Evolutionary conservation across 2,888 invertebrate species (phyloP).

Genomic region (Lycocerus yunnanus): DNA sequence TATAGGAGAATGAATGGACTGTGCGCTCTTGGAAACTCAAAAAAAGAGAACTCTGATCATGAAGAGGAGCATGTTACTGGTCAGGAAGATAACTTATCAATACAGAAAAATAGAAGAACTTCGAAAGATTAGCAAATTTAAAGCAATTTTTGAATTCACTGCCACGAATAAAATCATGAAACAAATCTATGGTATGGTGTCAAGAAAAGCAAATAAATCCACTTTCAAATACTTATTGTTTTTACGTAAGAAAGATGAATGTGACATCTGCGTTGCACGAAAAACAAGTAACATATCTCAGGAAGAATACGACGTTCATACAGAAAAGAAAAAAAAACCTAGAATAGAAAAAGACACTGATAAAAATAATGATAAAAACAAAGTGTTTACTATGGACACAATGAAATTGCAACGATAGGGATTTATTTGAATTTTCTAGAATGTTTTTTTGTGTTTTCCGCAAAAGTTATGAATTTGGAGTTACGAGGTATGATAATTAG

Average conservation of each 20-base stretch:
- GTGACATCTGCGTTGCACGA: neutral
- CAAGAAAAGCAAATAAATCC: constrained; percentile 3
- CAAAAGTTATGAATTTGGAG: too few species aligned
- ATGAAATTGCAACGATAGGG: too few species aligned
- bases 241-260: neutral
- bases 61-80: neutral
- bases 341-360: neutral
- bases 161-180: neutral
- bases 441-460: too few species aligned
- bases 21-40: neutral
- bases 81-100: too few species aligned
- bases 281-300: neutral
- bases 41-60: neutral
- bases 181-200: neutral
- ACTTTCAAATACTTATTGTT: neutral
- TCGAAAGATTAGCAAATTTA: neutral
- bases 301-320: neutral
- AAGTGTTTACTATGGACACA: too few species aligned
- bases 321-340: neutral
- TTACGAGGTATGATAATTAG: too few species aligned
- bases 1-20: neutral
- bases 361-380: neutral
- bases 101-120: too few species aligned
- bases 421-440: too few species aligned
- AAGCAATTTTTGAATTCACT: neutral